These are phyloP conservation scores for Callorhinus ursinus DNA, from an alignment of 2,113 vertebrate species.

Conservation along the genomic window DNA sequence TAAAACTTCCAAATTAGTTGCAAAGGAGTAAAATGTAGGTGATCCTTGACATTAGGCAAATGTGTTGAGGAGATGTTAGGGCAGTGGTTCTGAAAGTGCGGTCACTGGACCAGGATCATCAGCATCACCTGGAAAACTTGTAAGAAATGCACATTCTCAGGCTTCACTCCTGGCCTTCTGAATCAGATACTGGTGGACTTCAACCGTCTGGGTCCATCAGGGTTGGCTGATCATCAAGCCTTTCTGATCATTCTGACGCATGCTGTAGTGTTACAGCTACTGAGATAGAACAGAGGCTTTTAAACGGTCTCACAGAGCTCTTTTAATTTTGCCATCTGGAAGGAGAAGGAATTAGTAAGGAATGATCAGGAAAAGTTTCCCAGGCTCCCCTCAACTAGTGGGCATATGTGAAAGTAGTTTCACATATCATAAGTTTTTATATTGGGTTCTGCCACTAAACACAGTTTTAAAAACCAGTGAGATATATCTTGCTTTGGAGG, in stretches of 20 bases:
- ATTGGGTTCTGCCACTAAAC: neutral
- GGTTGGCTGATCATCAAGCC: neutral
- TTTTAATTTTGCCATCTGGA: neutral
- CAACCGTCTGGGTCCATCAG: neutral
- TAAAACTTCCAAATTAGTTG: neutral
- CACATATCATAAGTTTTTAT: neutral
- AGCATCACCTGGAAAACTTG: neutral
- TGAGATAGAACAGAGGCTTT: neutral
- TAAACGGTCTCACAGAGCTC: neutral
- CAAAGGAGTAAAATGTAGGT: neutral
- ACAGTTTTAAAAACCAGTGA: neutral
- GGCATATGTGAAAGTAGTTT: neutral
- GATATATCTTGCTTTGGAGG: neutral
- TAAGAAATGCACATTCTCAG: neutral
- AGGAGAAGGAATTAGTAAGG: neutral
- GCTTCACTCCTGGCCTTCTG: neutral
- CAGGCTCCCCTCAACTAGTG: neutral
- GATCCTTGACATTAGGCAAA: neutral
- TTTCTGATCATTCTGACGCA: neutral
- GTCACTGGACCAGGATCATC: neutral
- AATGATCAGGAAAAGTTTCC: neutral
- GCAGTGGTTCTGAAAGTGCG: neutral
- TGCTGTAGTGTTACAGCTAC: neutral
- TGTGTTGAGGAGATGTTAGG: neutral
- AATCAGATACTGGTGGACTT: neutral